A percentile compares a stretch with the other conserved stretches of the same genome.
These are phyloP conservation scores for Macaria notata DNA, from an alignment of 2,888 invertebrate species.

Conservation along the genomic window DNA sequence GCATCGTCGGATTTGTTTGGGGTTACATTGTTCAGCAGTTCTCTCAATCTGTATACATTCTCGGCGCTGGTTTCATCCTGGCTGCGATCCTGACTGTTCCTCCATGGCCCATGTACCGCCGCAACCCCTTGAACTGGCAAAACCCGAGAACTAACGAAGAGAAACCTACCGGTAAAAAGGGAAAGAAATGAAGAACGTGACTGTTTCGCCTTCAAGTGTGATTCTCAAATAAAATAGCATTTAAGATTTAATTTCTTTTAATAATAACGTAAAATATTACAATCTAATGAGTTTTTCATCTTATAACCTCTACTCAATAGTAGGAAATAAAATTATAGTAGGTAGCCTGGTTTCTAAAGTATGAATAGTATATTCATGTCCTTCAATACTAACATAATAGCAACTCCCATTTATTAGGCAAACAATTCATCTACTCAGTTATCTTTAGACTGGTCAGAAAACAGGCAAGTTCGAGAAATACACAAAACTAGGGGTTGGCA, in stretches of 20 bases:
- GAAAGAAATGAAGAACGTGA: slow-evolving; percentile 64
- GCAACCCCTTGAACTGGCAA: slow-evolving; percentile 95
- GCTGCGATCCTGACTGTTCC: slow-evolving; percentile 94
- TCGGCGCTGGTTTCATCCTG: slow-evolving; percentile 94
- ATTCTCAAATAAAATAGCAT: slow-evolving; percentile 29
- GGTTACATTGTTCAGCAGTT: slow-evolving; percentile 97
- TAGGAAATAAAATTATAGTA: background rate
- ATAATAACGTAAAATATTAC: slow-evolving; percentile 13
- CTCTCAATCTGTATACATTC: slow-evolving; percentile 96
- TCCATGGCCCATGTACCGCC: slow-evolving; percentile 98
- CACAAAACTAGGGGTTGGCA: too few relatives aligned
- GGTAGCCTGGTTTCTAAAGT: background rate
- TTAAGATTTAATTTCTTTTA: slow-evolving; percentile 25
- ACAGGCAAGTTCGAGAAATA: too few relatives aligned
- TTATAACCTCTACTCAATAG: background rate
- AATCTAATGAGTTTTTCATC: slow-evolving; percentile 8
- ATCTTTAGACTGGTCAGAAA: too few relatives aligned
- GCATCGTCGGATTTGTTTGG: slow-evolving; percentile 94
- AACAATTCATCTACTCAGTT: too few relatives aligned
- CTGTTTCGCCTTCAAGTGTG: slow-evolving; percentile 9
- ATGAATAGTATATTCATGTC: too few relatives aligned
- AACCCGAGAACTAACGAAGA: slow-evolving; percentile 83
- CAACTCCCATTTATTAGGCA: too few relatives aligned
- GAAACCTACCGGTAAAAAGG: slow-evolving; percentile 76
- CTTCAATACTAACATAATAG: too few relatives aligned